Percentiles rank a stretch among this genome's conserved stretches.
These are phyloP conservation scores for Haliaeetus leucogaster DNA, from an alignment of 2,113 vertebrate genomes.

Conservation along the genomic window DNA sequence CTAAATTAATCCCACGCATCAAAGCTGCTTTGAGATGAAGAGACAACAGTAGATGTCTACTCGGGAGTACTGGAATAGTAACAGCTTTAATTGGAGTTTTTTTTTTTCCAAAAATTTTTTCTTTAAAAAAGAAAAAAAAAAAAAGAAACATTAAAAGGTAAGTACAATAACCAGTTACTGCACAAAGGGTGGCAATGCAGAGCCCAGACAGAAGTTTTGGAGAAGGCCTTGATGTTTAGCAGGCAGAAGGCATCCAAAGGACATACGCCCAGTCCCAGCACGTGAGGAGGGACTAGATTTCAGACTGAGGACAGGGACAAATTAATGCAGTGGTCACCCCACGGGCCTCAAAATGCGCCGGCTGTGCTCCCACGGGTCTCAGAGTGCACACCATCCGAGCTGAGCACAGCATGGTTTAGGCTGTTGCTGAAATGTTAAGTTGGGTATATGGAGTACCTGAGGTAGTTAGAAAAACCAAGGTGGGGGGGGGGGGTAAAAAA, in stretches of 20 bases:
- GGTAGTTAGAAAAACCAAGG: neutral
- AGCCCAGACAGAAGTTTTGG: neutral
- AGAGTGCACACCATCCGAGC: fast-evolving
- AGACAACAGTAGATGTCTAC: neutral
- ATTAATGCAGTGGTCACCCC: neutral
- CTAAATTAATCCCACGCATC: neutral
- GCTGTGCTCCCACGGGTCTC: fast-evolving
- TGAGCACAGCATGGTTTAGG: neutral
- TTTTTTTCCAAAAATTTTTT: neutral
- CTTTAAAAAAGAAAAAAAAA: neutral
- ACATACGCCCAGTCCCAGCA: neutral
- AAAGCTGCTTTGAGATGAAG: neutral
- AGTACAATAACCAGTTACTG: neutral
- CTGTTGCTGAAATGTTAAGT: neutral
- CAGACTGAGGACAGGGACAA: neutral
- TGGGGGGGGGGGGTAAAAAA: no score
- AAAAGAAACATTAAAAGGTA: neutral
- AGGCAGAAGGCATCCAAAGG: neutral
- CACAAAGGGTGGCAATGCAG: neutral
- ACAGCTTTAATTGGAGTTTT: neutral
- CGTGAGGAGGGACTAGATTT: neutral
- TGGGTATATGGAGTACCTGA: neutral
- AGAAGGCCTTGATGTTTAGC: fast-evolving
- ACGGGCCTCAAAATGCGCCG: fast-evolving
- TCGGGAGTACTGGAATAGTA: neutral